phyloP scores from a whole-genome alignment of 2,113 vertebrate species.

The Scytalopus superciliaris region DNA sequence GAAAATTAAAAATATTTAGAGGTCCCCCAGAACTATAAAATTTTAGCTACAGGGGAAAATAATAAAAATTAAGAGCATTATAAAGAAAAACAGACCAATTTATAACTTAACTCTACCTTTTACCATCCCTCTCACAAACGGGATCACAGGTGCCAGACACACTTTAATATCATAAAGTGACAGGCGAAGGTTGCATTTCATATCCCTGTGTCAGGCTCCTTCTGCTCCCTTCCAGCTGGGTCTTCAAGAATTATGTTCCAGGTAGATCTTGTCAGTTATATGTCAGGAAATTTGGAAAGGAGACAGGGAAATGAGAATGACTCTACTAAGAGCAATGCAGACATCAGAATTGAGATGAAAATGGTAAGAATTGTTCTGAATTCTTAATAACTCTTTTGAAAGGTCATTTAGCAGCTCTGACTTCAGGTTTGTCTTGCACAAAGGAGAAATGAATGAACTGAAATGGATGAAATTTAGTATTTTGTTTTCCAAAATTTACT shows the following conservation, averaged over 20 bases:
- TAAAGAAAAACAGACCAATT: not conserved
- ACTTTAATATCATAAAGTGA: slow-evolving; percentile 49
- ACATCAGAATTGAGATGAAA: not conserved
- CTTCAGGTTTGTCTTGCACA: not conserved
- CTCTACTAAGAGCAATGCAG: slow-evolving; percentile 23
- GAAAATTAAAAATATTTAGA: not conserved
- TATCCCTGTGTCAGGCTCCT: slow-evolving; percentile 27
- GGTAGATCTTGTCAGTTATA: slow-evolving; percentile 51
- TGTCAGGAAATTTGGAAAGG: slow-evolving; percentile 49
- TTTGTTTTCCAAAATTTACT: not conserved
- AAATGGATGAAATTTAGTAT: not conserved
- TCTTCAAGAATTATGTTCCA: not conserved
- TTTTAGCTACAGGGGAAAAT: not conserved
- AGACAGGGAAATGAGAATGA: slow-evolving; percentile 11
- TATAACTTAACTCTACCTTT: not conserved
- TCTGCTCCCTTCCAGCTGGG: slow-evolving; percentile 34
- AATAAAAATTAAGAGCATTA: not conserved
- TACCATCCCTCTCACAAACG: not conserved
- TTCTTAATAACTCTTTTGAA: slow-evolving; percentile 22
- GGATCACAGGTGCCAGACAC: not conserved
- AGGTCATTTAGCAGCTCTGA: not conserved
- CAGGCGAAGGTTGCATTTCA: slow-evolving; percentile 46
- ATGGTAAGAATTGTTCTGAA: slow-evolving; percentile 25
- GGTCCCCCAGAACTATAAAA: not conserved
- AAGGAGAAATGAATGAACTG: not conserved